These are phyloP conservation scores for Takifugu flavidus DNA, from an alignment of 2,113 vertebrate genomes.

Conservation along the genomic window DNA sequence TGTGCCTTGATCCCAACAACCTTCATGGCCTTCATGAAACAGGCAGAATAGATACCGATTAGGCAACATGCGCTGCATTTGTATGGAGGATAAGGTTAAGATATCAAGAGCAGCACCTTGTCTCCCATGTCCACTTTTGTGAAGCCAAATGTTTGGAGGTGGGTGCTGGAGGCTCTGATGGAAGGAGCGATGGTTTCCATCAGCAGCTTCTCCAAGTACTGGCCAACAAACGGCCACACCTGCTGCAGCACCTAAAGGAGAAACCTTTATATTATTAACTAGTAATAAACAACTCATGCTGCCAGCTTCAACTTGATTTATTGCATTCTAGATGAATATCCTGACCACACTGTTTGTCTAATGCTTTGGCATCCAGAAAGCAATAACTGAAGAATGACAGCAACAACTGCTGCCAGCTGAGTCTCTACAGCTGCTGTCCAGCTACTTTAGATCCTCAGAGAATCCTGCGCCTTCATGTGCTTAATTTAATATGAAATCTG, in stretches of 20 bases:
- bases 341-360: conserved; percentile 5
- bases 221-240: conserved; percentile 89
- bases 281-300: not conserved
- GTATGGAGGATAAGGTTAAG: not conserved
- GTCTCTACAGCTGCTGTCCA: conserved; percentile 28
- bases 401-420: conserved; percentile 31
- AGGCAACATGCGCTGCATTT: not conserved
- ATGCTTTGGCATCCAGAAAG: conserved; percentile 12
- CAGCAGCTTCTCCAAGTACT: conserved; percentile 86
- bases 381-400: conserved; percentile 23
- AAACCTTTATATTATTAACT: not conserved
- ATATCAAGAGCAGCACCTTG: conserved; percentile 67
- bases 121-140: conserved; percentile 81
- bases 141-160: conserved; percentile 88
- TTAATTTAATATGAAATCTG: conserved; percentile 1
- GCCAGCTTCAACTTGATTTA: too few relatives aligned
- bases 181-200: conserved; percentile 80
- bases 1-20: conserved; percentile 89
- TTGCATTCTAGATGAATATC: not conserved
- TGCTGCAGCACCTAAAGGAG: conserved; percentile 82
- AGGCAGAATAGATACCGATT: conserved; percentile 5
- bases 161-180: conserved; percentile 80
- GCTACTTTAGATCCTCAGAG: not conserved
- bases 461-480: not conserved
- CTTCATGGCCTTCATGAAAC: conserved; percentile 78